phyloP scores from a whole-genome alignment of 2,797 vertebrate species.

The Sebastolobus alascanus region DNA sequence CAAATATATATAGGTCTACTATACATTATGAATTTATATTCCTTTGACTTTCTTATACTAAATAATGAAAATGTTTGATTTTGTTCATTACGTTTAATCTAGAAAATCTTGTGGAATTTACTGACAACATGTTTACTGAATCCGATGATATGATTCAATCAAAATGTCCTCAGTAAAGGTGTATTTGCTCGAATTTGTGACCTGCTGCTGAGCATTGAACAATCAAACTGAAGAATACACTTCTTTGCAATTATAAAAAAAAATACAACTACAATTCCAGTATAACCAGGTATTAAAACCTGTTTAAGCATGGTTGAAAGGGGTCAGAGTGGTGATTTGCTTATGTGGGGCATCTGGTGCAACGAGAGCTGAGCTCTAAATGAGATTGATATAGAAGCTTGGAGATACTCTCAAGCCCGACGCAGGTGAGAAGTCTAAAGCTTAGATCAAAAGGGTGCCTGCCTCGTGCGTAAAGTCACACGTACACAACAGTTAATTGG shows the following conservation, averaged over 20 bases:
- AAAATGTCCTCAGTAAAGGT: background rate
- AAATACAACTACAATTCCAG: background rate
- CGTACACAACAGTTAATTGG: conserved; percentile 57
- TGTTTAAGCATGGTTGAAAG: background rate
- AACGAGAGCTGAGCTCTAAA: conserved; percentile 64
- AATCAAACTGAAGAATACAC: background rate
- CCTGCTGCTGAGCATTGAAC: background rate
- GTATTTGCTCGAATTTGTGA: background rate
- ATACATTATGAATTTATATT: background rate
- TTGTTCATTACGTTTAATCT: background rate
- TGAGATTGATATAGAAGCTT: conserved; percentile 65
- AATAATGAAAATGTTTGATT: background rate
- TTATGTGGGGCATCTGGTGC: conserved; percentile 47
- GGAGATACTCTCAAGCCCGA: conserved; percentile 22
- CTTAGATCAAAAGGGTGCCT: conserved; percentile 49
- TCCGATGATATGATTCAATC: background rate
- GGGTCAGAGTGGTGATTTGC: conserved; percentile 7
- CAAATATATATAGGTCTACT: background rate
- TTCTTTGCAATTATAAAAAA: background rate
- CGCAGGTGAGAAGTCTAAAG: conserved; percentile 60
- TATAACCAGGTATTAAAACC: background rate
- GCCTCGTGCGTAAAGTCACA: conserved; percentile 55
- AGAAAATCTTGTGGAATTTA: background rate
- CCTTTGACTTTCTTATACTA: background rate
- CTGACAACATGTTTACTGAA: background rate